Evolutionary conservation across 2,888 invertebrate genomes (phyloP), one percentile per base, ranked within the genome.

Genomic region (Ophion obscuratus): DNA sequence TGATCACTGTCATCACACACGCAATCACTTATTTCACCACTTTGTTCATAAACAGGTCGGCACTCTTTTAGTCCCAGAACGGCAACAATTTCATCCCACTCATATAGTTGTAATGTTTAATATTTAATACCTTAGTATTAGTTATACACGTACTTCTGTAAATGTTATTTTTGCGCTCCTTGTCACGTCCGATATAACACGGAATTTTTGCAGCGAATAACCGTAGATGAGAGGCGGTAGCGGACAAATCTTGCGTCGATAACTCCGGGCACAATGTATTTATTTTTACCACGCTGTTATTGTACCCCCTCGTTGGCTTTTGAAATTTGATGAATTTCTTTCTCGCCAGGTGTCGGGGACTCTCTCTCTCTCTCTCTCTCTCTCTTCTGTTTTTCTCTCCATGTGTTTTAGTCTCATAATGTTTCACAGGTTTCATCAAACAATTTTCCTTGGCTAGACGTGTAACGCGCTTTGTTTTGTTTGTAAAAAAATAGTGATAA

Each of bases 171-270:
- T 27, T 47, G 31, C 74, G 70, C 47, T 61, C 71, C 64, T 53
- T 31, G 66, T 59, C 66, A 53, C 47, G 70, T 75, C 75, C 79
- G 71, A 80, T 73, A 77, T 82, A 84, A 84, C 77, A 76, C 7
- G 11, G 71, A 73, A 9, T 76, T 87, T 87, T 82, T 17, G 53
- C 87, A 87, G 83, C 80, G 62, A 66, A 81, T 84, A 89, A 83
- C 71, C 76, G 85, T 83, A 85, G 87, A 86, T 84, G 86, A 88
- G 85, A 84, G 80, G 53, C 81, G 83, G 81, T 85, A 79, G 64
- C 71, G 73, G 81, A 82, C 70, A 62, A 74, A 83, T 68, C 20
- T 44, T 57, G 31, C 40, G 57, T 82, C 76, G 83, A 84, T 85
- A 82, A 70, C 79, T 73, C 84, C 64, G 68, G 17, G 6, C n/a